Base-by-base conservation (phyloP, 2,797 vertebrate species). In the Schizopygopsis malacanthus region DNA sequence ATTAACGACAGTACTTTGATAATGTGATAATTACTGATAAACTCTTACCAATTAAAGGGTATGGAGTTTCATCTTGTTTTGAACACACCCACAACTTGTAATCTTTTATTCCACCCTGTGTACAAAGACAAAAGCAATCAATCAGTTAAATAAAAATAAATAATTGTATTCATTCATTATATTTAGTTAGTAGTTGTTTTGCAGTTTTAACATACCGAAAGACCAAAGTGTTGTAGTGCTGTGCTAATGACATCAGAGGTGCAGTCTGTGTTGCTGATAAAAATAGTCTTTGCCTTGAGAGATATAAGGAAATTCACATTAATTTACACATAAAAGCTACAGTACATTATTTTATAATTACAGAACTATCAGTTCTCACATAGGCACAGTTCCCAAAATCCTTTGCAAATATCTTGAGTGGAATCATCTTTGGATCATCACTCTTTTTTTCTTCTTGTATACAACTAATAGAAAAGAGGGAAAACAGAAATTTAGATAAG, bases 21-120 rank as follows among this genome's bases (percentile, higher is more conserved):
- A 12, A 22, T 50, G 33, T 25, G 9, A n/a, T 7, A 65, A 67
- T n/a, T 18, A 6, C 16, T 18, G 6, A 16, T 54, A 16, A 52
- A 25, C 11, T 39, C 97, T 97, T 93, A 99, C 98, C 98, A 84
- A 99, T 99, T 83, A 99, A 97, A 90, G 97, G 97, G 81, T 99
- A 99, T 0, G 97, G 98, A 85, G 97, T 95, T 52, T 97, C 97
- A 63, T 98, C 97, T 91, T 96, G 98, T 89, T 96, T 96, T 90
- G 97, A 98, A 94, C 94, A 98, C 91, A 98, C 97, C 98, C 98
- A 99, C 65, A 99, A 89, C 67, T 97, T 95, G 92, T 97, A 97
- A 91, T 98, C 97, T 93, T 95, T 97, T 72, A 97, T 94, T 87
- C 95, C 96, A 59, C 97, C 97, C 98, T 99, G 89, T 15, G 61